phyloP scores from a whole-genome alignment of 2,113 vertebrate genomes.

The Apeltes quadracus region DNA sequence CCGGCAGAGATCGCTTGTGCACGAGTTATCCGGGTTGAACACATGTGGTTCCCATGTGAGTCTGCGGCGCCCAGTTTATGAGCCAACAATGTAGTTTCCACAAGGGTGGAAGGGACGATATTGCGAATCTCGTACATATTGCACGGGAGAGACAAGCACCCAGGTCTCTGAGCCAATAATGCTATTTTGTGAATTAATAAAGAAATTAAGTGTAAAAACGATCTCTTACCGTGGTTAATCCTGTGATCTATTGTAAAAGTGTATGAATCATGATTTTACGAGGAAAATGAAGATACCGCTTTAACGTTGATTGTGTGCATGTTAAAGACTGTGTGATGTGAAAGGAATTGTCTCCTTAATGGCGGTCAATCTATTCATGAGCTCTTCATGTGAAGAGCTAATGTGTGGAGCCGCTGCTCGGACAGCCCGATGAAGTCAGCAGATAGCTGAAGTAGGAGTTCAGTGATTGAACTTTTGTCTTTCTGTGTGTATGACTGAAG shows the following conservation, averaged over 20 bases:
- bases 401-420: conserved; percentile 17
- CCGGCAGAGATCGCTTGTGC: too few species aligned
- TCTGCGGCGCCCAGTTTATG: not conserved
- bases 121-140: too few species aligned
- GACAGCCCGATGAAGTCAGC: conserved; percentile 15
- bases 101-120: too few species aligned
- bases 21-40: too few species aligned
- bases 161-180: not conserved
- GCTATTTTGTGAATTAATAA: too few species aligned
- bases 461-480: conserved; percentile 43
- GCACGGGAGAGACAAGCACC: too few species aligned
- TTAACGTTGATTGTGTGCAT: not conserved
- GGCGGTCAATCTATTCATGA: conserved; percentile 60
- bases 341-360: conserved; percentile 38
- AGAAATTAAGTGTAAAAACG: too few species aligned
- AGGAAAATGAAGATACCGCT: not conserved
- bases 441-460: conserved; percentile 40
- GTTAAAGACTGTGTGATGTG: not conserved
- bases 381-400: conserved; percentile 51
- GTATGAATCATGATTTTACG: too few species aligned
- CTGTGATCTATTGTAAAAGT: too few species aligned
- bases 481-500: conserved; percentile 41
- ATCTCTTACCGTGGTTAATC: too few species aligned
- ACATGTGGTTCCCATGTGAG: too few species aligned
- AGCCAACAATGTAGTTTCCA: too few species aligned